A percentile compares a stretch with the other conserved stretches of the same genome.
Evolutionary conservation across 2,888 invertebrate genomes (phyloP).

Genomic region (Aphodius sticticus): DNA sequence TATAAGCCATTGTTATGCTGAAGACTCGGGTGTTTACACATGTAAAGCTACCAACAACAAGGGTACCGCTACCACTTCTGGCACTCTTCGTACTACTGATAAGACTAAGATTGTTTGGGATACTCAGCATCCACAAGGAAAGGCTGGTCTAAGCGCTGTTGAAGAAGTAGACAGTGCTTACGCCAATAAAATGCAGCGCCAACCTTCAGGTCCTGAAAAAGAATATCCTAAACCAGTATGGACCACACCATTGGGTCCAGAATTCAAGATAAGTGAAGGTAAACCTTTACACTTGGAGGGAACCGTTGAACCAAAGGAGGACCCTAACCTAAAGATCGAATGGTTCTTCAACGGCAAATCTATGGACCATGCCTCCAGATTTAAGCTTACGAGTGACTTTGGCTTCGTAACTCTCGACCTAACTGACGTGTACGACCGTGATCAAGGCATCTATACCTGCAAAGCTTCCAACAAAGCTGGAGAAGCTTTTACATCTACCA

Average conservation of each 20-base stretch:
- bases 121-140: conserved; percentile 95
- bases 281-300: conserved; percentile 92
- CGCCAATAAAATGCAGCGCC: conserved; percentile 74
- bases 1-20: conserved; percentile 84
- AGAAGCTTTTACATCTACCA: conserved; percentile 92
- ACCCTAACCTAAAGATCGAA: conserved; percentile 89
- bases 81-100: conserved; percentile 84
- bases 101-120: conserved; percentile 83
- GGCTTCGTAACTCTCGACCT: conserved; percentile 96
- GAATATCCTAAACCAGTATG: conserved; percentile 87
- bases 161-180: conserved; percentile 88
- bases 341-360: conserved; percentile 95
- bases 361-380: conserved; percentile 86
- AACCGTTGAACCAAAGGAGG: conserved; percentile 92
- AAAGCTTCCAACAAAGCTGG: conserved; percentile 89
- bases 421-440: conserved; percentile 89
- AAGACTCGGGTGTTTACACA: conserved; percentile 92
- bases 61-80: conserved; percentile 90
- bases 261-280: conserved; percentile 82
- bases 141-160: conserved; percentile 87
- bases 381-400: conserved; percentile 93
- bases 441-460: conserved; percentile 93
- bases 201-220: conserved; percentile 75
- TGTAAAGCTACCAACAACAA: conserved; percentile 89
- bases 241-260: conserved; percentile 81